Conservation (phyloP, 2,888 invertebrate species). For the Thera obeliscata region DNA sequence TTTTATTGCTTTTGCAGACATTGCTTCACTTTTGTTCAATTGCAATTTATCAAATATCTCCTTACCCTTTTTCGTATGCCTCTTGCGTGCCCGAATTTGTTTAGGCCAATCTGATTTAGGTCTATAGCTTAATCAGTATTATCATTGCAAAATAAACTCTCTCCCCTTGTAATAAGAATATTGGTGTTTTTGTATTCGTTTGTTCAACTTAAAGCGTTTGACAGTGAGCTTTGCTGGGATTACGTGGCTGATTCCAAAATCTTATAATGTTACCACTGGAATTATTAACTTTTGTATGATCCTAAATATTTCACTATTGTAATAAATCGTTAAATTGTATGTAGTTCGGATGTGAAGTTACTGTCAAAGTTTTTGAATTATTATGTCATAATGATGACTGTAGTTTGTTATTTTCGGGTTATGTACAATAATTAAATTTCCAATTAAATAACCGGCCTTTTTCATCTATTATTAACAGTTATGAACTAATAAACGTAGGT, state of each 20-base stretch:
- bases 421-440: no score
- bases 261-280: slow-evolving; percentile 40
- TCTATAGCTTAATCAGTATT: slow-evolving; percentile 40
- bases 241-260: slow-evolving; percentile 54
- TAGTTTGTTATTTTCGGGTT: no score
- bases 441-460: no score
- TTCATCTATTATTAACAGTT: no score
- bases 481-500: no score
- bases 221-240: slow-evolving; percentile 55
- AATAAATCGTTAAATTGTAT: no score
- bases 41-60: slow-evolving; percentile 49
- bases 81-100: slow-evolving; percentile 64
- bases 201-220: slow-evolving; percentile 48
- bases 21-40: slow-evolving; percentile 2
- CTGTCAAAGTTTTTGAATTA: no score
- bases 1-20: not conserved
- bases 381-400: no score
- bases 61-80: slow-evolving; percentile 61
- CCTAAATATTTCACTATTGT: slow-evolving; percentile 9
- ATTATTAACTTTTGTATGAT: slow-evolving; percentile 28
- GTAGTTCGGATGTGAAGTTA: no score
- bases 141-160: slow-evolving; percentile 46
- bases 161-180: slow-evolving; percentile 40
- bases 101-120: slow-evolving; percentile 53
- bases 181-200: slow-evolving; percentile 40